phyloP scores from a whole-genome alignment of 2,888 invertebrate species.

The Polyploca ridens region DNA sequence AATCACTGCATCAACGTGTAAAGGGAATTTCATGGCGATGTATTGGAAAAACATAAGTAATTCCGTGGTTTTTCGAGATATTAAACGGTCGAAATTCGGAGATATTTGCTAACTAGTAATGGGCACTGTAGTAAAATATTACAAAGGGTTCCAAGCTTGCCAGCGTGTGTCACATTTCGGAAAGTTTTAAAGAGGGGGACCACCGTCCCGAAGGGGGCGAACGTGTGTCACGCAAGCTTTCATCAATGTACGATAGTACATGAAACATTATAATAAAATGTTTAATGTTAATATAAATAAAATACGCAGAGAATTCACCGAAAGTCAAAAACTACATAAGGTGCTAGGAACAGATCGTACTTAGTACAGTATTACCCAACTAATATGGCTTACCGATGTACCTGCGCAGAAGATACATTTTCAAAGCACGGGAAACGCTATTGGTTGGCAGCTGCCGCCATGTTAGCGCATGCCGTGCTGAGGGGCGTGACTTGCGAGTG shows the following conservation, averaged over 20 bases:
- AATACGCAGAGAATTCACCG: too few species aligned
- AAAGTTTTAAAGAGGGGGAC: conserved; percentile 78
- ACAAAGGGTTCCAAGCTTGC: conserved; percentile 64
- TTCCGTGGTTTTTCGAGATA: conserved; percentile 32
- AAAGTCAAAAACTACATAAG: too few species aligned
- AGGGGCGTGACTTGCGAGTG: too few species aligned
- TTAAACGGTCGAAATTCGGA: conserved; percentile 56
- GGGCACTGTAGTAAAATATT: conserved; percentile 60
- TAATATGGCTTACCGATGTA: too few species aligned
- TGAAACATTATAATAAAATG: not conserved
- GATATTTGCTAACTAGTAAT: conserved; percentile 57
- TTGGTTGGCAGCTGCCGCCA: too few species aligned
- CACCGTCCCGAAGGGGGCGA: conserved; percentile 49
- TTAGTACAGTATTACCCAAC: too few species aligned
- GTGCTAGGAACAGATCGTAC: too few species aligned
- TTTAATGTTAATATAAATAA: too few species aligned
- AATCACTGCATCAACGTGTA: conserved; percentile 63
- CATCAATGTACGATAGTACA: conserved; percentile 53
- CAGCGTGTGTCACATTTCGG: conserved; percentile 70
- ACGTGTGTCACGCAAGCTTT: conserved; percentile 69
- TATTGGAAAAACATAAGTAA: not conserved
- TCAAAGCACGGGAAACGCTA: too few species aligned
- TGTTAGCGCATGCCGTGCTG: too few species aligned
- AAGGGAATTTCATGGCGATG: conserved; percentile 48
- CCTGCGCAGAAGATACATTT: too few species aligned